These are phyloP conservation scores for Pyrgilauda ruficollis DNA, from an alignment of 2,113 vertebrate genomes.

Conservation along the genomic window DNA sequence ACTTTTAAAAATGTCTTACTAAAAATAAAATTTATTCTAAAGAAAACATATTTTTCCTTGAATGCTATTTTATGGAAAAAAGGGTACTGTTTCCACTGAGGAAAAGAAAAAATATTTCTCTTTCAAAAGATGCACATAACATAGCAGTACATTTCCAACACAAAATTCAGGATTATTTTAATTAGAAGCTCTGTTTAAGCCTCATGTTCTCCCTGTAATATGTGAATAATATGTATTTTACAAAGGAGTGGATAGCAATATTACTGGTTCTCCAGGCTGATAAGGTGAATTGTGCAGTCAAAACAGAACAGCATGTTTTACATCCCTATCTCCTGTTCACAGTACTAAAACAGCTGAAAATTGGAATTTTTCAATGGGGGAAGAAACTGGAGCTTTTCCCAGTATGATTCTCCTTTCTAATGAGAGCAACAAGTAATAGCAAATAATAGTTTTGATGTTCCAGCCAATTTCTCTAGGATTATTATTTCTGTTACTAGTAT, in stretches of 20 bases:
- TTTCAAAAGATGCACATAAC: background rate
- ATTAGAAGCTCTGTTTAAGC: background rate
- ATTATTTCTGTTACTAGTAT: background rate
- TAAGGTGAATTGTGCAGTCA: background rate
- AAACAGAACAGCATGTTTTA: background rate
- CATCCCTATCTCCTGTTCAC: background rate
- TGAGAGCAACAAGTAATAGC: background rate
- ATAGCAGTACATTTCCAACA: background rate
- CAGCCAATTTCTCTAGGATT: background rate
- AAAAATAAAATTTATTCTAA: background rate
- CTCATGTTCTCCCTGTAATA: background rate
- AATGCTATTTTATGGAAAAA: background rate
- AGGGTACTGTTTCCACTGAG: background rate
- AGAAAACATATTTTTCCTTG: background rate
- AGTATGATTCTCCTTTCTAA: background rate
- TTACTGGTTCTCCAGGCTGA: background rate
- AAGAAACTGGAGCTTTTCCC: background rate
- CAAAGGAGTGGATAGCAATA: background rate
- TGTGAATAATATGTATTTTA: background rate
- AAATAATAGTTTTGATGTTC: background rate
- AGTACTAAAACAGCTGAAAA: background rate
- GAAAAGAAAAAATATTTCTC: background rate
- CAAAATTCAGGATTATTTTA: background rate
- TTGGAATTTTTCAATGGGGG: background rate
- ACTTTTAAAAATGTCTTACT: background rate